Percentiles rank a stretch among this genome's conserved stretches.
Conservation (phyloP, 2,113 vertebrate genomes). For the Saccopteryx bilineata region DNA sequence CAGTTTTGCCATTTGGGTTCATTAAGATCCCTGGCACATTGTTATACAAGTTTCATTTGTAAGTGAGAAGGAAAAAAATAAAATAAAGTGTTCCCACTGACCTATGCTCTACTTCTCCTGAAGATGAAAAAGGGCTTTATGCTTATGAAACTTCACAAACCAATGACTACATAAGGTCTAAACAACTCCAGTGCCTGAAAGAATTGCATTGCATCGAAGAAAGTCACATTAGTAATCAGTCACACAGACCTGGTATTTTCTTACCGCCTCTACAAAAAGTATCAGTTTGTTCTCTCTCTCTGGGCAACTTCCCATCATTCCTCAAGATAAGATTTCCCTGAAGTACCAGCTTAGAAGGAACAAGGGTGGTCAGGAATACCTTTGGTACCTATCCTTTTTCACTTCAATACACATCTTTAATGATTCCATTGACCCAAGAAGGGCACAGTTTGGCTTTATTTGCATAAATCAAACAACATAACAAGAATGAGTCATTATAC, state of each 20-base stretch:
- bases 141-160: conserved; percentile 43
- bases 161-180: conserved; percentile 52
- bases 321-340: conserved; percentile 64
- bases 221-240: conserved; percentile 53
- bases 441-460: conserved; percentile 19
- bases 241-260: conserved; percentile 48
- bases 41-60: conserved; percentile 5
- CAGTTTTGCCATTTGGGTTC: conserved; percentile 6
- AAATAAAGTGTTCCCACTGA: conserved; percentile 29
- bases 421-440: neutral
- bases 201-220: conserved; percentile 45
- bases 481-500: conserved; percentile 50
- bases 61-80: neutral
- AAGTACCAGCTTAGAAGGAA: conserved; percentile 29
- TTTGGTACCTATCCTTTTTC: conserved; percentile 15
- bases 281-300: conserved; percentile 9
- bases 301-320: conserved; percentile 38
- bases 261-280: conserved; percentile 17
- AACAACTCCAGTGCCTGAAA: conserved; percentile 33
- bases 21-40: conserved; percentile 38
- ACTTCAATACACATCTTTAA: conserved; percentile 26
- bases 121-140: conserved; percentile 54
- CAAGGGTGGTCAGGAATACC: neutral
- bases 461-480: conserved; percentile 55
- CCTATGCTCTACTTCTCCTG: conserved; percentile 12